Conservation (phyloP, 2,888 invertebrate species). For the Chrysina gloriosa region DNA sequence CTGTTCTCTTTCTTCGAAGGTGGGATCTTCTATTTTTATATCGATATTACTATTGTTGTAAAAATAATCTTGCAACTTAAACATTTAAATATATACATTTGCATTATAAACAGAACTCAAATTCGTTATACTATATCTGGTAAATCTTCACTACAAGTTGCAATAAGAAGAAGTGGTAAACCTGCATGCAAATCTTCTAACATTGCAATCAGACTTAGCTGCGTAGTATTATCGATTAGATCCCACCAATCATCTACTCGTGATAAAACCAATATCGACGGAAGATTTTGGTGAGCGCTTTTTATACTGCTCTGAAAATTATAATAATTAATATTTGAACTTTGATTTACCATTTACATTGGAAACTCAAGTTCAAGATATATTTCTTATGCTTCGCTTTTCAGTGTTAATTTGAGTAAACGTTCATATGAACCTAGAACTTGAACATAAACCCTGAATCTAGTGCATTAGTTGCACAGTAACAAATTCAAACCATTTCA, state of each 20-base stretch:
- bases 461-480: too few relatives aligned
- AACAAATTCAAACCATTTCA: too few relatives aligned
- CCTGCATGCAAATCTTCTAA: slow-evolving; percentile 61
- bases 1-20: slow-evolving; percentile 56
- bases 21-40: slow-evolving; percentile 59
- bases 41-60: slow-evolving; percentile 58
- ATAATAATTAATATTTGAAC: too few relatives aligned
- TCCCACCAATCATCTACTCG: slow-evolving; percentile 63
- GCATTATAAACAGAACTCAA: slow-evolving; percentile 11
- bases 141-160: slow-evolving; percentile 59
- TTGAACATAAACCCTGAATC: too few relatives aligned
- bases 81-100: neutral
- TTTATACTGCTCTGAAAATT: slow-evolving; percentile 51
- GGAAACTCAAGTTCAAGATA: too few relatives aligned
- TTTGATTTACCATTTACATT: too few relatives aligned
- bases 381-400: too few relatives aligned
- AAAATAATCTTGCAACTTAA: slow-evolving; percentile 59
- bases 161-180: slow-evolving; percentile 59
- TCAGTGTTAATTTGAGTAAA: too few relatives aligned
- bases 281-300: slow-evolving; percentile 55
- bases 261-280: slow-evolving; percentile 60
- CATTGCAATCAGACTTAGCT: slow-evolving; percentile 56
- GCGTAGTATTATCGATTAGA: slow-evolving; percentile 57
- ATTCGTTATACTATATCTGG: slow-evolving; percentile 55
- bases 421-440: too few relatives aligned